Evolutionary conservation across 2,113 vertebrate species (phyloP).

Genomic region (Cyphomyrus discorhynchus): DNA sequence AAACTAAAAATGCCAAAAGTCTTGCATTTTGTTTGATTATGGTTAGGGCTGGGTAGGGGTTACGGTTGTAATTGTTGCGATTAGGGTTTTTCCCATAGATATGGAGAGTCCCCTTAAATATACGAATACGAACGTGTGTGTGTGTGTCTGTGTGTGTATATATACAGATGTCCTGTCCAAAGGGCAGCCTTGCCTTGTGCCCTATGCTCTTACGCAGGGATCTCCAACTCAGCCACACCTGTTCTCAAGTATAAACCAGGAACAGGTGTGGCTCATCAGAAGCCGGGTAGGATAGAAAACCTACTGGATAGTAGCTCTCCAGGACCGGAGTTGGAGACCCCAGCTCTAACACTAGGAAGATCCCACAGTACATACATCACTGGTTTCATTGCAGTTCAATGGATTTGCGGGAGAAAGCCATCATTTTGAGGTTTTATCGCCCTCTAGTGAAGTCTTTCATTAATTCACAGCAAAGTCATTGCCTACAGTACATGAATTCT

Average conservation of each 20-base stretch:
- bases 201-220: not conserved
- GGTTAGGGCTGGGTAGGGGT: not conserved
- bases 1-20: not conserved
- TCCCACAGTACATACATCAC: not conserved
- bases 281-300: not conserved
- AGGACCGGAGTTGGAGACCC: not conserved
- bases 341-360: not conserved
- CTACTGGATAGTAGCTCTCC: not conserved
- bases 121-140: not conserved
- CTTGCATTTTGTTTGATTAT: not conserved
- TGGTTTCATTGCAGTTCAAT: not conserved
- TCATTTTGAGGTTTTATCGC: not conserved
- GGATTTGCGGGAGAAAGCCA: not conserved
- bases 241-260: not conserved
- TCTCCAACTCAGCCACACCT: not conserved
- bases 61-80: not conserved
- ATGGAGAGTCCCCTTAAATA: not conserved
- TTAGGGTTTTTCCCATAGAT: not conserved
- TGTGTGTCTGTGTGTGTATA: not conserved
- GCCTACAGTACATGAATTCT: not conserved
- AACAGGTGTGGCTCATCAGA: not conserved
- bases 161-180: not conserved
- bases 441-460: slow-evolving; percentile 1
- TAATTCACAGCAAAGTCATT: not conserved
- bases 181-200: not conserved